A percentile compares a stretch with the other conserved stretches of the same genome.
Conservation (phyloP, 2,888 invertebrate genomes). For the Drosophila picticornis region DNA sequence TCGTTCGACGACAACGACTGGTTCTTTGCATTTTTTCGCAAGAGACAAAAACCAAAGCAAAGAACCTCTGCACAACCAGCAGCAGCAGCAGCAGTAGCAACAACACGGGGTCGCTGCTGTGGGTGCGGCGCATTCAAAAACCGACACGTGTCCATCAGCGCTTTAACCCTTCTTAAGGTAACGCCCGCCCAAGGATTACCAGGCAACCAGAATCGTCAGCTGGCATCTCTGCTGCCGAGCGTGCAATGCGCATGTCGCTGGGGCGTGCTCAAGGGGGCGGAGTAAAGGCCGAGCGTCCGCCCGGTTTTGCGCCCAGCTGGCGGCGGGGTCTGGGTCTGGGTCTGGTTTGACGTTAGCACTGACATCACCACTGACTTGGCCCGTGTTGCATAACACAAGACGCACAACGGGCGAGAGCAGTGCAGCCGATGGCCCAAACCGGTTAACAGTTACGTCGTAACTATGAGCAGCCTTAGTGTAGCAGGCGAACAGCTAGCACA, state of each 20-base stretch:
- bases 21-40: conserved; percentile 70
- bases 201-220: conserved; percentile 78
- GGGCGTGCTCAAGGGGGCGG: conserved; percentile 73
- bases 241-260: conserved; percentile 63
- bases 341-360: conserved; percentile 58
- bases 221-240: neutral
- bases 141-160: conserved; percentile 85
- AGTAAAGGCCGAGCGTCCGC: conserved; percentile 60
- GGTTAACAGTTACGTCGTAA: conserved; percentile 85
- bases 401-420: conserved; percentile 50
- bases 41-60: conserved; percentile 41
- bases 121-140: conserved; percentile 62
- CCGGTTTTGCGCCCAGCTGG: conserved; percentile 41
- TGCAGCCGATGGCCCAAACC: conserved; percentile 52
- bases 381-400: conserved; percentile 62
- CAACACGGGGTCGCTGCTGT: conserved; percentile 31
- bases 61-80: conserved; percentile 42
- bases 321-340: conserved; percentile 23
- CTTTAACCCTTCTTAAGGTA: conserved; percentile 86
- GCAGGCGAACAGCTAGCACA: conserved; percentile 76
- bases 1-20: conserved; percentile 50
- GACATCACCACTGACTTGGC: conserved; percentile 22
- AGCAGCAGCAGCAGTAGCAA: conserved; percentile 26
- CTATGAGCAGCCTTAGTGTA: conserved; percentile 84
- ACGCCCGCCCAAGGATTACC: conserved; percentile 85